Base-by-base conservation (phyloP, 2,797 vertebrate species). In the Triplophysa bombifrons region DNA sequence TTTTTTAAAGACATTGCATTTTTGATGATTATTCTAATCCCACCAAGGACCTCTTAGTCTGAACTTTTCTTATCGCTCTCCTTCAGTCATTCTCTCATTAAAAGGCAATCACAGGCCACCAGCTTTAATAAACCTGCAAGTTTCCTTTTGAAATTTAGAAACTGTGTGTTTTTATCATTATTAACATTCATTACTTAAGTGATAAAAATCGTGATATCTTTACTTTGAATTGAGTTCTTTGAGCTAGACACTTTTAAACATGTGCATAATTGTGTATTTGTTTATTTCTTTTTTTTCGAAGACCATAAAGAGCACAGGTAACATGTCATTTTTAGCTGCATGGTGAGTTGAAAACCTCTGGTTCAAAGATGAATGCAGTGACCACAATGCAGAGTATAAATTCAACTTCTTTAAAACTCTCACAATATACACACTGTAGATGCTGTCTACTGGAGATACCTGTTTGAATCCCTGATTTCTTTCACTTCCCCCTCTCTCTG, bases 51-150 rank as follows among this genome's bases (percentile, higher is more conserved):
- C 91, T 91, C 89, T 92, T 83, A 85, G 91, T 86, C 86, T 86
- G 85, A 91, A 93, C 87, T 83, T 85, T 86, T 69, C 92, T 97
- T 97, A 97, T 97, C 96, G 94, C 87, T 20, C 85, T 85, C 85
- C 83, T 80, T 87, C 96, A 97, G 92, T 95, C 77, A n/a, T 94
- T 86, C 82, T 93, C 93, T 96, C 94, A 96, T 96, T 97, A 96
- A 96, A 95, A 94, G 90, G 92, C 94, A 96, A 96, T 95, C 93
- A 93, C 93, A 95, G 93, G 91, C 92, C 93, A 92, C 92, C 92
- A 93, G 93, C 92, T 94, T 94, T 93, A 95, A 95, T 95, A 96
- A 95, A 95, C 93, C 92, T 93, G 91, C 92, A 92, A 94, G 91
- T 93, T 91, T 86, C 90, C 84, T 77, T 90, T 87, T 90, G 81